Evolutionary conservation across 1,140 invertebrate species (phyloP).

Genomic region (Drosophila quadrilineata): DNA sequence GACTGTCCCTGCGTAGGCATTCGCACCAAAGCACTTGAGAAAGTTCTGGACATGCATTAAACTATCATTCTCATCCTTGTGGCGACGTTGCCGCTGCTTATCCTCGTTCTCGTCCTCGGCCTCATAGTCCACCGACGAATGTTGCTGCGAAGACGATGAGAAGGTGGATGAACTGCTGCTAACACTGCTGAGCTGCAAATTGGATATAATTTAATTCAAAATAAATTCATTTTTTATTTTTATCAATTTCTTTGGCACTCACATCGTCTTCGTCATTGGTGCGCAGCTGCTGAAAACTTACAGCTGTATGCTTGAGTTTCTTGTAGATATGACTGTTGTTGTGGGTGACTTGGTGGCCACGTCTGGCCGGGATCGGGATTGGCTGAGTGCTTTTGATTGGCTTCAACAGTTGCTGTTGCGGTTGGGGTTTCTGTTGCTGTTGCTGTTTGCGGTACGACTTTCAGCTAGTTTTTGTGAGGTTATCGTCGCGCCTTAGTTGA

Average conservation of each 20-base stretch:
- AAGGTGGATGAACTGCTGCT: slow-evolving; percentile 61
- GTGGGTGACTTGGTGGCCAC: slow-evolving; percentile 7
- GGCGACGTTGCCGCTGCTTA: slow-evolving; percentile 38
- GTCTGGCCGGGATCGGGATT: slow-evolving; percentile 15
- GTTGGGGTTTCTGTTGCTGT: slow-evolving; percentile 24
- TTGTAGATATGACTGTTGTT: slow-evolving; percentile 18
- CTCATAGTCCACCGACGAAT: slow-evolving; percentile 72
- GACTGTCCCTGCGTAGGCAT: slow-evolving; percentile 26
- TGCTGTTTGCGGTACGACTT: slow-evolving; percentile 63
- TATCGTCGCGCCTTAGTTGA: slow-evolving; percentile 81
- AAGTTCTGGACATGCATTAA: slow-evolving; percentile 75
- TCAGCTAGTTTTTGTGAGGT: slow-evolving; percentile 80
- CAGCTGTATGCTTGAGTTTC: slow-evolving; percentile 27
- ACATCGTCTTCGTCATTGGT: slow-evolving; percentile 58
- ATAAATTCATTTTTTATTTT: not conserved
- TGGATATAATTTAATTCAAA: not conserved
- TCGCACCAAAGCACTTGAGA: slow-evolving; percentile 71
- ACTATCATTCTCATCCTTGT: slow-evolving; percentile 61
- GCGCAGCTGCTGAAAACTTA: slow-evolving; percentile 39
- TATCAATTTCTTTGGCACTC: not conserved
- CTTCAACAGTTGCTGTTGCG: slow-evolving; percentile 1
- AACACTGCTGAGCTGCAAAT: slow-evolving; percentile 48
- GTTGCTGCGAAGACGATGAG: slow-evolving; percentile 64
- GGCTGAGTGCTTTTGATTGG: slow-evolving; percentile 19
- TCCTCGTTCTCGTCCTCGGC: slow-evolving; percentile 76